These are phyloP conservation scores for Antheraea yamamai DNA, from an alignment of 2,888 invertebrate species.

Conservation along the genomic window DNA sequence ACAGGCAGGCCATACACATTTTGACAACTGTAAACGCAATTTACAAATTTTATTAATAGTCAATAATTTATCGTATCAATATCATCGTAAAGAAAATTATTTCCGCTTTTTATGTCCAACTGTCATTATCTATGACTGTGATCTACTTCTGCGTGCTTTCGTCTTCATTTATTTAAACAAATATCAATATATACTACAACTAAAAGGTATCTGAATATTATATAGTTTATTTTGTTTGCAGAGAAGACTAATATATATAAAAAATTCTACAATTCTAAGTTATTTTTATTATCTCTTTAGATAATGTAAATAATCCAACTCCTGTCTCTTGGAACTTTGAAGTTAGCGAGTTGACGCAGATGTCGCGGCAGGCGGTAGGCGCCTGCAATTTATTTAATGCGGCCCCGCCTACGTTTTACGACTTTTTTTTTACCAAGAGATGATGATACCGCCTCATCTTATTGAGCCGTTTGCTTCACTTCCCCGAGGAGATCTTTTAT, in stretches of 20 bases:
- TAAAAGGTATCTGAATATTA: not conserved
- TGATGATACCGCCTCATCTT: slow-evolving; percentile 73
- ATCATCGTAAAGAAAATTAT: not conserved
- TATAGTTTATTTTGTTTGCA: not conserved
- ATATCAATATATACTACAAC: not conserved
- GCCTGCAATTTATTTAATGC: slow-evolving; percentile 78
- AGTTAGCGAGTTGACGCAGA: slow-evolving; percentile 55
- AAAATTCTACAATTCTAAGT: not conserved
- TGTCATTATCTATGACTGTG: not conserved
- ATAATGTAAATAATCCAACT: not conserved
- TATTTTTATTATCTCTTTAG: not conserved
- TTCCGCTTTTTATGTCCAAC: not conserved
- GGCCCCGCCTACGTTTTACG: slow-evolving; percentile 67
- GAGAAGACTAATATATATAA: not conserved
- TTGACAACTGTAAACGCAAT: too few species aligned
- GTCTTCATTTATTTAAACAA: too few species aligned
- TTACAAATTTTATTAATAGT: too few species aligned
- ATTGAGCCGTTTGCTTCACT: slow-evolving; percentile 73
- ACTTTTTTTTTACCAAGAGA: slow-evolving; percentile 62
- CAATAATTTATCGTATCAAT: too few species aligned
- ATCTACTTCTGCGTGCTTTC: too few species aligned
- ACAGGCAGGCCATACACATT: too few species aligned
- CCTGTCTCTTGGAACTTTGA: slow-evolving; percentile 8
- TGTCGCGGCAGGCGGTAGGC: slow-evolving; percentile 60
- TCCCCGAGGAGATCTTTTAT: slow-evolving; percentile 70